Percentiles rank a stretch among this genome's conserved stretches.
These are phyloP conservation scores for Heterodera filipjevi DNA, from an alignment of 2,888 invertebrate species.

Conservation along the genomic window DNA sequence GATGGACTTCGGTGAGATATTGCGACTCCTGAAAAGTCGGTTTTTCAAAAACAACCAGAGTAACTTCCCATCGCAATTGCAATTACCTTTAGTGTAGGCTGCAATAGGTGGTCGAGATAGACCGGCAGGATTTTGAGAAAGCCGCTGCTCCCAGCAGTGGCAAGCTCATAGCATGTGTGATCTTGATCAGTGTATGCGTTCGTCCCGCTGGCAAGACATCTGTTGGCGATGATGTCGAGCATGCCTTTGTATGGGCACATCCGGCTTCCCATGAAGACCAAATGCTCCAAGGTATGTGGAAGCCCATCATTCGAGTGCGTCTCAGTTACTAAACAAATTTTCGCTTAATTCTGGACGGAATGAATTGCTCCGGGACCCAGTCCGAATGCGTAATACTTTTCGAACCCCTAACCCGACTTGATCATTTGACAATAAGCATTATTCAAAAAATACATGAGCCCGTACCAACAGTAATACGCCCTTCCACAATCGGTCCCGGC, in stretches of 20 bases:
- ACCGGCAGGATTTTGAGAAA: slow-evolving; percentile 84
- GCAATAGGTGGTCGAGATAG: slow-evolving; percentile 85
- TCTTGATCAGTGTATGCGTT: slow-evolving; percentile 86
- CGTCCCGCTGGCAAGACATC: slow-evolving; percentile 80
- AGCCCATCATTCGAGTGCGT: slow-evolving; percentile 88
- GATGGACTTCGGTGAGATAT: slow-evolving; percentile 87
- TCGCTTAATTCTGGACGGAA: too few species aligned
- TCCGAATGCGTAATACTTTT: too few species aligned
- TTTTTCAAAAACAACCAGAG: too few species aligned
- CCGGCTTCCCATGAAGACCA: slow-evolving; percentile 86
- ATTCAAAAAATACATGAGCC: too few species aligned
- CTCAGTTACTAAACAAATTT: slow-evolving; percentile 77
- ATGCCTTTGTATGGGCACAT: slow-evolving; percentile 73
- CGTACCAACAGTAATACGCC: slow-evolving; percentile 83
- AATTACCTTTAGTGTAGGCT: slow-evolving; percentile 76
- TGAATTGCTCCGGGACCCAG: too few species aligned
- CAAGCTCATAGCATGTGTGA: slow-evolving; percentile 86
- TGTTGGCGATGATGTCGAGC: slow-evolving; percentile 83
- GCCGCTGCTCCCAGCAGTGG: slow-evolving; percentile 83
- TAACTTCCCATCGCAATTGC: too few species aligned
- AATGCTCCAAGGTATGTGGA: slow-evolving; percentile 88
- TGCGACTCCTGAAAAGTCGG: slow-evolving; percentile 77
- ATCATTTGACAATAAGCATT: too few species aligned
- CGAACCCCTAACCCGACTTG: too few species aligned
- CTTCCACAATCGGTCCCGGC: slow-evolving; percentile 86